Evolutionary conservation across 2,797 vertebrate species (phyloP).

Genomic region (Ispidina picta): DNA sequence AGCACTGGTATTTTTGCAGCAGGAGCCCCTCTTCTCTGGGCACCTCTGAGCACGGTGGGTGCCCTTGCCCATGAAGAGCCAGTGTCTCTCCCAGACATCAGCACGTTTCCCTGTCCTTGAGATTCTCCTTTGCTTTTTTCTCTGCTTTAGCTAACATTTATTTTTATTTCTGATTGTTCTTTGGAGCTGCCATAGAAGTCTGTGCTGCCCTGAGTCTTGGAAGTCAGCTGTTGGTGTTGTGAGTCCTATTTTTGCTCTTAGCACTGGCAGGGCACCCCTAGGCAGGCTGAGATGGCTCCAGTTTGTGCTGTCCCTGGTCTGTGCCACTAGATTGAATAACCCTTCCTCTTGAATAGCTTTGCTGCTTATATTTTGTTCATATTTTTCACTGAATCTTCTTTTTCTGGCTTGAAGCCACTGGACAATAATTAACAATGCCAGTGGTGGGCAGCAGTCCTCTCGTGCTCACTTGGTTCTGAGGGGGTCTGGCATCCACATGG

Average conservation of each 20-base stretch:
- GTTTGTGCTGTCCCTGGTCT: neutral
- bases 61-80: neutral
- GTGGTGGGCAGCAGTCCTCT: neutral
- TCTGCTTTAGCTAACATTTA: neutral
- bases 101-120: slow-evolving; percentile 13
- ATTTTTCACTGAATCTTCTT: neutral
- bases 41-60: neutral
- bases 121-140: neutral
- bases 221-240: slow-evolving; percentile 23
- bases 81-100: neutral
- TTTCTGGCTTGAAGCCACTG: neutral
- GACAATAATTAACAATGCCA: neutral
- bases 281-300: neutral
- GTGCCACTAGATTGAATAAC: neutral
- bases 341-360: slow-evolving; percentile 11
- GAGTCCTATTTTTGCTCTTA: slow-evolving; percentile 37
- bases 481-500: neutral
- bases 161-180: neutral
- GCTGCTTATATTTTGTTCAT: neutral
- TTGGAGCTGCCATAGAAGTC: neutral
- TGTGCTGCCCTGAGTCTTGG: neutral
- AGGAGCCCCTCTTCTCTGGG: neutral
- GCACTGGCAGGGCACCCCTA: slow-evolving; percentile 6
- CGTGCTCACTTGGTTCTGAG: neutral
- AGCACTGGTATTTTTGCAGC: too few species aligned